Percentiles rank a stretch among this genome's conserved stretches.
Evolutionary conservation across 2,888 invertebrate species (phyloP).

Genomic region (Agrenia bidenticulata): DNA sequence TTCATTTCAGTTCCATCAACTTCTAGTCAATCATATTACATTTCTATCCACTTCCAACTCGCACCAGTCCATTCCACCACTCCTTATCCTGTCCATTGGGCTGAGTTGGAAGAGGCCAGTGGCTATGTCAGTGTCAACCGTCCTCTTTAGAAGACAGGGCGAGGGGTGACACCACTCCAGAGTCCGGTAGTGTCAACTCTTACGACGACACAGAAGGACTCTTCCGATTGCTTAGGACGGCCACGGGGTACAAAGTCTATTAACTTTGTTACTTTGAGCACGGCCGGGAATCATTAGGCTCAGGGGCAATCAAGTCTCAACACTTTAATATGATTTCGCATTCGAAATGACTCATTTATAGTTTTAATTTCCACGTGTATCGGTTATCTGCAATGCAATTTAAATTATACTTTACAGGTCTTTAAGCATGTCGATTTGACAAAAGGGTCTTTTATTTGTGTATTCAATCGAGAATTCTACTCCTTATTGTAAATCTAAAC

Average conservation of each 20-base stretch:
- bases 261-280: constrained; percentile 8
- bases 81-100: constrained; percentile 1
- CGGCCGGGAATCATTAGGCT: constrained; percentile 10
- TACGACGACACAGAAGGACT: constrained; percentile 6
- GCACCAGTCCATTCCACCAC: not conserved
- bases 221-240: not conserved
- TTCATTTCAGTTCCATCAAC: constrained; percentile 21
- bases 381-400: too few species aligned
- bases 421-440: too few species aligned
- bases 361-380: too few species aligned
- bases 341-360: too few species aligned
- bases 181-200: constrained; percentile 7
- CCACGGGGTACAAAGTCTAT: constrained; percentile 14
- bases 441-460: too few species aligned
- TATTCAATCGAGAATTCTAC: too few species aligned
- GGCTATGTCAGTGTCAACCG: constrained; percentile 19
- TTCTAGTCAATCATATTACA: constrained; percentile 19
- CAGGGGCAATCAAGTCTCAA: constrained; percentile 1
- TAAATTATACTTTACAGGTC: too few species aligned
- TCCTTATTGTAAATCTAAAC: too few species aligned
- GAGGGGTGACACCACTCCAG: constrained; percentile 7
- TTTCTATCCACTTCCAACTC: constrained; percentile 13
- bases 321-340: not conserved
- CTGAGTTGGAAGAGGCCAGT: not conserved
- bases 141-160: constrained; percentile 1